These are phyloP conservation scores for Acrocephalus scirpaceus DNA, from an alignment of 2,797 vertebrate genomes.

Conservation along the genomic window DNA sequence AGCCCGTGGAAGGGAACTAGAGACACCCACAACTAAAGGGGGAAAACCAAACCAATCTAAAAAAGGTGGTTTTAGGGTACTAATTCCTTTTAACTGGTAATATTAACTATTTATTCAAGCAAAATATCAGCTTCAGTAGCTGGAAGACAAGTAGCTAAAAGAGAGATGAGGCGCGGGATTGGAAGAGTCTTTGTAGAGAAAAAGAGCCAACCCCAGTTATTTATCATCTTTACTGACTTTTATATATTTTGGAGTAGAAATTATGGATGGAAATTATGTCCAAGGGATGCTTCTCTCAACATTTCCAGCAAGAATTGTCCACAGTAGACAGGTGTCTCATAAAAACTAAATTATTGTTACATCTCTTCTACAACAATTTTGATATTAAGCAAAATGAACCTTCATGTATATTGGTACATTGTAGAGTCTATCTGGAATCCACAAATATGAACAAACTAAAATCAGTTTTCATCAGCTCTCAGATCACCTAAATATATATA, in stretches of 20 bases:
- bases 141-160: not conserved
- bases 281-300: not conserved
- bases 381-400: not conserved
- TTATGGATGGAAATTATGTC: not conserved
- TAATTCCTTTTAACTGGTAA: not conserved
- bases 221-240: not conserved
- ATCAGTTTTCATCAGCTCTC: not conserved
- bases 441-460: not conserved
- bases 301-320: not conserved
- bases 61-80: not conserved
- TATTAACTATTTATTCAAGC: slow-evolving; percentile 28
- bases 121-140: not conserved
- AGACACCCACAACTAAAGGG: not conserved
- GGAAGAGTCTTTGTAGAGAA: slow-evolving; percentile 61
- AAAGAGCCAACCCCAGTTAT: not conserved
- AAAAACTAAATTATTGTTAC: not conserved
- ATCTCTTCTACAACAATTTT: not conserved
- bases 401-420: not conserved
- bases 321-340: not conserved
- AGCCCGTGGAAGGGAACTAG: not conserved
- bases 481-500: not conserved
- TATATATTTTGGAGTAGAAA: not conserved
- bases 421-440: not conserved
- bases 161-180: not conserved
- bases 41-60: not conserved